These are phyloP conservation scores for Gonocerus acuteangulatus DNA, from an alignment of 2,888 invertebrate genomes.

Conservation along the genomic window DNA sequence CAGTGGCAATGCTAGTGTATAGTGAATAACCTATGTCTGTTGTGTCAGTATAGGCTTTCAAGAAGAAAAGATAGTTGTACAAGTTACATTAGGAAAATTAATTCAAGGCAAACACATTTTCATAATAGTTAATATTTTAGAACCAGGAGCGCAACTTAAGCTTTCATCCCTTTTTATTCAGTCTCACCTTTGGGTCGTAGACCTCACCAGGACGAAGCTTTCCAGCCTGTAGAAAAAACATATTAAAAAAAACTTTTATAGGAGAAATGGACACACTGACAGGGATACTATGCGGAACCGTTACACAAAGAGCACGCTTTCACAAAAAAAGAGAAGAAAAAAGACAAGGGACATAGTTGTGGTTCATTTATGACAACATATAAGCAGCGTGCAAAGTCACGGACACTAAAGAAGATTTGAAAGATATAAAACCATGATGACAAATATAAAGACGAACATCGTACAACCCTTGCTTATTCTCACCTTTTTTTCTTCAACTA, in stretches of 20 bases:
- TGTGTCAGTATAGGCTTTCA: conserved; percentile 21
- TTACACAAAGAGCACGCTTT: conserved; percentile 20
- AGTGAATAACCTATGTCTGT: conserved; percentile 14
- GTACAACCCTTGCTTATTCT: conserved; percentile 41
- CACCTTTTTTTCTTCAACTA: conserved; percentile 91
- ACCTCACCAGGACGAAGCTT: conserved; percentile 73
- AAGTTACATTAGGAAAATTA: conserved; percentile 26
- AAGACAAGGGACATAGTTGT: conserved; percentile 20
- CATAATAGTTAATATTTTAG: conserved; percentile 31
- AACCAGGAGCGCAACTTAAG: conserved; percentile 33
- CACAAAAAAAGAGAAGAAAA: conserved; percentile 15
- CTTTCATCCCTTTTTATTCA: conserved; percentile 24
- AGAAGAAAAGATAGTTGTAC: conserved; percentile 20
- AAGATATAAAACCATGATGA: conserved; percentile 11
- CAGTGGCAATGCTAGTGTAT: conserved; percentile 27
- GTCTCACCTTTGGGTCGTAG: conserved; percentile 61
- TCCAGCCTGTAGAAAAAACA: conserved; percentile 55
- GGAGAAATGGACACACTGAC: conserved; percentile 28
- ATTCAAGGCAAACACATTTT: conserved; percentile 30
- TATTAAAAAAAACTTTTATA: conserved; percentile 39
- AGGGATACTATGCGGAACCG: conserved; percentile 31
- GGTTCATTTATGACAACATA: conserved; percentile 17
- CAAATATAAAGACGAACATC: background rate
- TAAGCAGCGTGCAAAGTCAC: conserved; percentile 27
- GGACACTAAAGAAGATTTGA: conserved; percentile 19